Evolutionary conservation across 1,140 invertebrate species (phyloP).

Genomic region (Ceratina japonica): DNA sequence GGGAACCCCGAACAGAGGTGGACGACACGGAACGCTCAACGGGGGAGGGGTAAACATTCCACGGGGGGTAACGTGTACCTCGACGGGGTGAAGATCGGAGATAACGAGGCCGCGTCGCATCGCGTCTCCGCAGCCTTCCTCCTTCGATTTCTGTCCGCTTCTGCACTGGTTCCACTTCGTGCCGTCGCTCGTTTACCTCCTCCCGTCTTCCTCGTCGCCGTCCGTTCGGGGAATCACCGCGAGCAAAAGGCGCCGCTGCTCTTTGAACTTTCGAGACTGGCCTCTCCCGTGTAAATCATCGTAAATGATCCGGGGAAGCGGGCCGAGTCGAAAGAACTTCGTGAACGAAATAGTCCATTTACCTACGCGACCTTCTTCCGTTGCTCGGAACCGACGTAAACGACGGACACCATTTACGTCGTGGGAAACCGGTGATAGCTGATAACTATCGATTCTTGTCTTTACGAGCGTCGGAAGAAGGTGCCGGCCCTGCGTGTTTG

Average conservation of each 20-base stretch:
- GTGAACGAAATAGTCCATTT: conserved; percentile 3
- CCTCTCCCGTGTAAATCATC: no score
- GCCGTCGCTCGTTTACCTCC: not conserved
- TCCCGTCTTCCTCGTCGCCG: no score
- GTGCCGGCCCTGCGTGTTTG: no score
- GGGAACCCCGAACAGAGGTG: conserved; percentile 43
- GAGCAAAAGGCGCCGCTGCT: conserved; percentile 3
- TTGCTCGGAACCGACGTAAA: no score
- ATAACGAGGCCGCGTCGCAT: conserved; percentile 56
- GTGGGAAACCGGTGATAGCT: no score
- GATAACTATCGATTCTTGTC: no score
- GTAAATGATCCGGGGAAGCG: conserved; percentile 27
- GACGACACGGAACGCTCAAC: conserved; percentile 7
- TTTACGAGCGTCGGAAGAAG: no score
- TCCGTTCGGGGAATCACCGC: not conserved
- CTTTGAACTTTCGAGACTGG: conserved; percentile 24
- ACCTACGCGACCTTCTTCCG: no score
- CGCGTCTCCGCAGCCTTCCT: not conserved
- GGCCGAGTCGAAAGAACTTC: not conserved
- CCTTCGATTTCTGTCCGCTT: no score
- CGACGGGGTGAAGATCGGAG: conserved; percentile 61
- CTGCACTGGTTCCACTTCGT: not conserved
- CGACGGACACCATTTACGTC: no score
- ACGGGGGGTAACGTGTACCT: conserved; percentile 65
- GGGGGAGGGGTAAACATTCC: conserved; percentile 56